Percentiles rank a stretch among this genome's conserved stretches.
phyloP scores from a whole-genome alignment of 2,797 vertebrate genomes.

The Oceanodroma leucorhoa region DNA sequence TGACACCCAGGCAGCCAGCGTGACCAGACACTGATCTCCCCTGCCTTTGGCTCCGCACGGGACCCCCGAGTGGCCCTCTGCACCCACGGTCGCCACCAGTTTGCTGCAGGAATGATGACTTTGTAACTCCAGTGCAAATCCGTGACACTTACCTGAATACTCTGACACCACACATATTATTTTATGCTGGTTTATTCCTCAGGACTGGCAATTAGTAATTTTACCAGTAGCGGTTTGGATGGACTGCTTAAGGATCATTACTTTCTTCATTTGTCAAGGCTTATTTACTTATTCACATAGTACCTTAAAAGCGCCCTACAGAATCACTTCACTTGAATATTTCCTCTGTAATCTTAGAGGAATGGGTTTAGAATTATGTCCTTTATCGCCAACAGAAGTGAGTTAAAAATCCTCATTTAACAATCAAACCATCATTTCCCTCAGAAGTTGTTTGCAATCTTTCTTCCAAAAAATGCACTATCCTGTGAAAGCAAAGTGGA shows the following conservation, averaged over 20 bases:
- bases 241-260: neutral
- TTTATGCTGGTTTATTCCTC: neutral
- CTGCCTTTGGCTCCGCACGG: neutral
- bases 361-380: neutral
- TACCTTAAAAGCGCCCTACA: neutral
- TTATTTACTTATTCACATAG: neutral
- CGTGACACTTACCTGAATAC: rapidly evolving
- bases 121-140: neutral
- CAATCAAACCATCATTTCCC: neutral
- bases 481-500: neutral
- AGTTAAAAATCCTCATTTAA: neutral
- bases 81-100: neutral
- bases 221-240: neutral
- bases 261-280: neutral
- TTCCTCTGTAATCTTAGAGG: neutral
- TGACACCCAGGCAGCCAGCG: neutral
- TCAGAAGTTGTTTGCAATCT: neutral
- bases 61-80: neutral
- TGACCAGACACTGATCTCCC: neutral
- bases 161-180: neutral
- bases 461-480: neutral
- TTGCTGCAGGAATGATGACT: neutral
- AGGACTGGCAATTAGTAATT: neutral
- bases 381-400: neutral
- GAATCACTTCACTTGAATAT: neutral